Evolutionary conservation across 2,888 invertebrate species (phyloP).

Genomic region (Lacanobia wlatinum): DNA sequence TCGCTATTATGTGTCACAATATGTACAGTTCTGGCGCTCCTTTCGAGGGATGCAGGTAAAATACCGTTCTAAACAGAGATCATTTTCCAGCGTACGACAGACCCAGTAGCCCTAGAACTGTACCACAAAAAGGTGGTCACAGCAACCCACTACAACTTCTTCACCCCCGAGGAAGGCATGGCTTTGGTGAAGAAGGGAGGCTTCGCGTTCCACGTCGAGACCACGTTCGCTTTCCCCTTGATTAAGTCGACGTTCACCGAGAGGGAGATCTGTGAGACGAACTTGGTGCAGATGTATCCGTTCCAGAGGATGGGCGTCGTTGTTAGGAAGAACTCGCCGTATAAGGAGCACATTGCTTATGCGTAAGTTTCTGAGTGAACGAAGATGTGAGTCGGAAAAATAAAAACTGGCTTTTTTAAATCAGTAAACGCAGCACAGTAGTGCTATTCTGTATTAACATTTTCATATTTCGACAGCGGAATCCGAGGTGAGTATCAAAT

Average conservation of each 20-base stretch:
- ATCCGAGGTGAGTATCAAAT: no score
- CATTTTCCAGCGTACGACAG: slow-evolving; percentile 90
- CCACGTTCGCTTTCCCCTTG: slow-evolving; percentile 92
- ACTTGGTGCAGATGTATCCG: slow-evolving; percentile 91
- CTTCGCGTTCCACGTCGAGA: slow-evolving; percentile 93
- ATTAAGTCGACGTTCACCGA: slow-evolving; percentile 92
- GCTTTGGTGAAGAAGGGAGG: slow-evolving; percentile 91
- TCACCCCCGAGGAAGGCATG: slow-evolving; percentile 90
- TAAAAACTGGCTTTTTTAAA: no score
- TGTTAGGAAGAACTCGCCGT: slow-evolving; percentile 91
- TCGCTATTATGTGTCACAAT: no score
- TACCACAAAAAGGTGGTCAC: slow-evolving; percentile 90
- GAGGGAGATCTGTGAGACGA: slow-evolving; percentile 92
- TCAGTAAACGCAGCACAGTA: no score
- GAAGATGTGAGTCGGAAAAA: no score
- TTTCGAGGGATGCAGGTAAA: neutral
- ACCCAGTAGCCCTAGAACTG: slow-evolving; percentile 91
- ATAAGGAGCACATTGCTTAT: slow-evolving; percentile 91
- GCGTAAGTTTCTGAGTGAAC: slow-evolving; percentile 86
- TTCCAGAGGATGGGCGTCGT: slow-evolving; percentile 91
- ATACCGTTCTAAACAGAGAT: neutral
- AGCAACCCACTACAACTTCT: slow-evolving; percentile 83
- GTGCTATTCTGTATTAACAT: no score
- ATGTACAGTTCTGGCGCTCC: no score
- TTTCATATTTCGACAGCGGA: no score